These are phyloP conservation scores for Myotis brandtii DNA, from an alignment of 2,113 vertebrate species.

Conservation along the genomic window DNA sequence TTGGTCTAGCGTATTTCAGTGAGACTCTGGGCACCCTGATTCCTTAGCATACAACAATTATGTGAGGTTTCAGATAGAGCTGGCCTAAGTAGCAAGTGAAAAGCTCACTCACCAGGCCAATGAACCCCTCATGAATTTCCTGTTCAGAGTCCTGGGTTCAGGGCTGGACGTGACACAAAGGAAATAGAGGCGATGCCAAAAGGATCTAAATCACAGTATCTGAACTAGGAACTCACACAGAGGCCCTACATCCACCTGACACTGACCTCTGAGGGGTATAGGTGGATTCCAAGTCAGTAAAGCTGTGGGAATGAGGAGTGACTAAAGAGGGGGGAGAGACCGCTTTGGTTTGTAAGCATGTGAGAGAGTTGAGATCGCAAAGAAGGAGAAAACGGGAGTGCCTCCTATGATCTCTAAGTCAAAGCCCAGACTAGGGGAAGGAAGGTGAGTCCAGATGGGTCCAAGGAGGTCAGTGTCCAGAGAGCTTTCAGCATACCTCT, in stretches of 20 bases:
- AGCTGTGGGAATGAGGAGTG: not conserved
- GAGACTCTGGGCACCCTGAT: not conserved
- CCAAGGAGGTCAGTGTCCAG: not conserved
- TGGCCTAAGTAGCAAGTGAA: not conserved
- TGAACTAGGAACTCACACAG: not conserved
- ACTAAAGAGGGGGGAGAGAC: not conserved
- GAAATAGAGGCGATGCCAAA: not conserved
- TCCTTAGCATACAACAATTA: not conserved
- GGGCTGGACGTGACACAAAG: not conserved
- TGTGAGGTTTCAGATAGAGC: slow-evolving; percentile 3
- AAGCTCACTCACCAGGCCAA: not conserved
- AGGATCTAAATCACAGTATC: not conserved
- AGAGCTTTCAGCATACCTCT: not conserved
- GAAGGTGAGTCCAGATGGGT: not conserved
- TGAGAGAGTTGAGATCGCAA: not conserved
- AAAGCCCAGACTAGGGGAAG: not conserved
- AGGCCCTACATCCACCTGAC: not conserved
- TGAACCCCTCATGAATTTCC: not conserved
- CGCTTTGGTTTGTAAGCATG: not conserved
- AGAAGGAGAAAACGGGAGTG: not conserved
- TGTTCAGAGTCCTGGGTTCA: not conserved
- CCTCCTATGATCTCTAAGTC: not conserved
- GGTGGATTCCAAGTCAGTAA: not conserved
- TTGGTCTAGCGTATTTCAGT: not conserved
- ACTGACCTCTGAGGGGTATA: not conserved